These are phyloP conservation scores for Hyposoter dolosus DNA, from an alignment of 2,888 invertebrate genomes.

Conservation along the genomic window DNA sequence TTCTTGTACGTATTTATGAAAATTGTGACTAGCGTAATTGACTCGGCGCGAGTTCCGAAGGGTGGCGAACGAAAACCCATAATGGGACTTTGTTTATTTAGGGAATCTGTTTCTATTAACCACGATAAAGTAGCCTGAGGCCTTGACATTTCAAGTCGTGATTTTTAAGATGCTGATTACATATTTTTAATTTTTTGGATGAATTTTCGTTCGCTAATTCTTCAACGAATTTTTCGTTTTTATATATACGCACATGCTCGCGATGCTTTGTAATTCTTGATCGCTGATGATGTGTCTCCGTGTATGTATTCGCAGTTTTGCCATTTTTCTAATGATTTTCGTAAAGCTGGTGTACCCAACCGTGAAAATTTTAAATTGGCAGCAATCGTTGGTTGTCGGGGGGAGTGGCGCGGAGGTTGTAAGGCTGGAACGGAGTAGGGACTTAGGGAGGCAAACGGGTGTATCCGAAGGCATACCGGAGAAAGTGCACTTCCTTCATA, in stretches of 20 bases:
- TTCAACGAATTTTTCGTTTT: neutral
- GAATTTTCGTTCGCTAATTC: too few relatives aligned
- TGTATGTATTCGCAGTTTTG: neutral
- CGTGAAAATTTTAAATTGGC: conserved; percentile 80
- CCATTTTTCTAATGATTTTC: neutral
- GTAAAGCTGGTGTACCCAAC: conserved; percentile 80
- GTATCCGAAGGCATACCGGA: conserved; percentile 73
- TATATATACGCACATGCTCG: neutral
- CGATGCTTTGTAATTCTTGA: neutral
- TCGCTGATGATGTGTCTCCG: neutral
- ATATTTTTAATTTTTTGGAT: too few relatives aligned
- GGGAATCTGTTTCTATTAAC: too few relatives aligned
- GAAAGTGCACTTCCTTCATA: conserved; percentile 84
- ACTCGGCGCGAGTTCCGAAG: too few relatives aligned
- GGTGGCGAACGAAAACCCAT: too few relatives aligned
- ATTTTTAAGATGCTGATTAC: too few relatives aligned
- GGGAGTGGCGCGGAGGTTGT: conserved; percentile 43
- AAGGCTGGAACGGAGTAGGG: conserved; percentile 41
- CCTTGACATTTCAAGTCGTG: too few relatives aligned
- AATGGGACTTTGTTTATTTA: too few relatives aligned
- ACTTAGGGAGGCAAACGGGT: conserved; percentile 75
- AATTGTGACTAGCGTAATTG: neutral
- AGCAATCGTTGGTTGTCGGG: conserved; percentile 25
- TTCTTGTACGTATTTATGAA: neutral
- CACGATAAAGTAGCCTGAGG: too few relatives aligned